Conservation (phyloP, 2,797 vertebrate species). For the Chaetophractus vellerosus region DNA sequence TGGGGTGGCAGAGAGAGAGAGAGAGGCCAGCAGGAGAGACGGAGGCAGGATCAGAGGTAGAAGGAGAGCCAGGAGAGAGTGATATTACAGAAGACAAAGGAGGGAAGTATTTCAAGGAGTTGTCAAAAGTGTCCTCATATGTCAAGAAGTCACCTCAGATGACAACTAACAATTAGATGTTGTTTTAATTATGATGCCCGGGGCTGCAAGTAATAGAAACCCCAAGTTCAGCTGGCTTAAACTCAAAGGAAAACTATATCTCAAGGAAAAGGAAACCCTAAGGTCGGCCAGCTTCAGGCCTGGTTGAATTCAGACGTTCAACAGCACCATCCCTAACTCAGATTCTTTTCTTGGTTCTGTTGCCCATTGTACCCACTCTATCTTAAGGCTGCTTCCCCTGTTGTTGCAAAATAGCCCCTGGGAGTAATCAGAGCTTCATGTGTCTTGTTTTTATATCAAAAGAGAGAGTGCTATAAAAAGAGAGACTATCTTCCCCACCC, state of each 20-base stretch:
- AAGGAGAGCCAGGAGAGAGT: neutral
- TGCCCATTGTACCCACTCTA: neutral
- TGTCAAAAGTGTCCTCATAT: neutral
- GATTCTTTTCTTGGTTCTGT: neutral
- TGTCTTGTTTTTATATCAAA: neutral
- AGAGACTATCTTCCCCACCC: neutral
- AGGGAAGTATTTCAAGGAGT: neutral
- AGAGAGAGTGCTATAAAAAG: neutral
- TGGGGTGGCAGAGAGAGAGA: neutral
- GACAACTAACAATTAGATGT: neutral
- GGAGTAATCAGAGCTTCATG: neutral
- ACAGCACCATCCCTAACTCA: neutral
- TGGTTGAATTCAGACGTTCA: neutral
- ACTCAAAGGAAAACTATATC: neutral
- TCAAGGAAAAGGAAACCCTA: neutral
- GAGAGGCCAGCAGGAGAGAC: neutral
- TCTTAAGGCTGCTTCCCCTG: neutral
- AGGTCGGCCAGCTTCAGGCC: neutral
- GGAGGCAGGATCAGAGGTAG: neutral
- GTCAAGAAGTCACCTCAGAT: neutral
- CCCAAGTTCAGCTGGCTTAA: neutral
- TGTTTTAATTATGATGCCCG: neutral
- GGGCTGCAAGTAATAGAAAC: neutral
- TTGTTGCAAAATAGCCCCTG: neutral
- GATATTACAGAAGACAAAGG: neutral